Percentiles rank a stretch among this genome's conserved stretches.
phyloP scores from a whole-genome alignment of 2,888 invertebrate genomes.

The Eutolmus rufibarbis region DNA sequence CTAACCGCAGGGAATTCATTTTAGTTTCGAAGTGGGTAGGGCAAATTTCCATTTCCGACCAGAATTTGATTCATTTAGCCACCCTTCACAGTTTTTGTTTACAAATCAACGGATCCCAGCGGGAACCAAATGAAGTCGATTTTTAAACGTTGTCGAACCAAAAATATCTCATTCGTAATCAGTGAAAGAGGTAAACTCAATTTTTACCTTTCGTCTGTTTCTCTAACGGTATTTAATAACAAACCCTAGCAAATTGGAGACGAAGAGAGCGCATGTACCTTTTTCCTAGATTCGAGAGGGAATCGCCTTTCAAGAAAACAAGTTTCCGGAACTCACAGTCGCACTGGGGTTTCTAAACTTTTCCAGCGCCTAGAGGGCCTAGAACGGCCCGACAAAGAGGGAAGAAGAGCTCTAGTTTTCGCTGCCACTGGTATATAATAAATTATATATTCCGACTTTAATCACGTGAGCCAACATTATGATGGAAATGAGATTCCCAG shows the following conservation, averaged over 20 bases:
- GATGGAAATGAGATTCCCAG: conserved; percentile 20
- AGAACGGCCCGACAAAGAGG: background rate
- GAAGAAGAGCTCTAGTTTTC: background rate
- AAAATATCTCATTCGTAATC: background rate
- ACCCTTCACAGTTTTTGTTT: background rate
- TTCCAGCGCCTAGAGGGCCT: background rate
- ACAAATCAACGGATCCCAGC: background rate
- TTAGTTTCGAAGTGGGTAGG: background rate
- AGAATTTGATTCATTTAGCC: background rate
- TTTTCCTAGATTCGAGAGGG: background rate
- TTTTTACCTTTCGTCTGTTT: background rate
- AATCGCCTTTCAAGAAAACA: background rate
- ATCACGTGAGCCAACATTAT: conserved; percentile 27
- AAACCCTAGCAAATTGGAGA: background rate
- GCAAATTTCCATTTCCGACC: background rate
- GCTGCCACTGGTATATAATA: background rate
- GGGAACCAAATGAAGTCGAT: background rate
- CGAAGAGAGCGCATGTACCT: background rate
- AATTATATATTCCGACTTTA: background rate
- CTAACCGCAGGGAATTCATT: background rate
- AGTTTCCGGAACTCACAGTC: background rate
- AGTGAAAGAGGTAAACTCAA: background rate
- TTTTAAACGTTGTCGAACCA: background rate
- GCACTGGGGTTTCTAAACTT: background rate
- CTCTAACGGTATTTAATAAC: conserved; percentile 8